Conservation (phyloP, 2,888 invertebrate genomes). For the Drosophila dives region DNA sequence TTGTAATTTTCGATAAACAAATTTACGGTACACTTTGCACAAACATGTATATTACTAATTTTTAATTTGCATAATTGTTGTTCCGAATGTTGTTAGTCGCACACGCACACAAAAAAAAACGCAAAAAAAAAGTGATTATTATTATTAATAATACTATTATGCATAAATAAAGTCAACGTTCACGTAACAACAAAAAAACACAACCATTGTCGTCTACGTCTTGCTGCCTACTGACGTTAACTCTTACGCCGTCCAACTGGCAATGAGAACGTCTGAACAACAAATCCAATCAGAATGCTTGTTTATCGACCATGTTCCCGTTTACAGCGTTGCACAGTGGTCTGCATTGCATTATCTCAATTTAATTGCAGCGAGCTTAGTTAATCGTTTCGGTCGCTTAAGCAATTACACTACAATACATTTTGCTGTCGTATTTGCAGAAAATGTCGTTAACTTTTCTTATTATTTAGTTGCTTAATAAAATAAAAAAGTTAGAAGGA, state of each 20-base stretch:
- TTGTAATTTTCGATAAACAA: slow-evolving; percentile 37
- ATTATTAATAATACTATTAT: slow-evolving; percentile 30
- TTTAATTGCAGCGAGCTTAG: not conserved
- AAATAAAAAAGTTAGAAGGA: not conserved
- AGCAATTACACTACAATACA: not conserved
- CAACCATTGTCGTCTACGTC: slow-evolving; percentile 82
- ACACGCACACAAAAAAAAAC: slow-evolving; percentile 54
- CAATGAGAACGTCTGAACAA: slow-evolving; percentile 64
- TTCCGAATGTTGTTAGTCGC: slow-evolving; percentile 45
- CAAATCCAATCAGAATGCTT: slow-evolving; percentile 58
- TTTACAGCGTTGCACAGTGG: slow-evolving; percentile 53
- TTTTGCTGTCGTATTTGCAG: not conserved
- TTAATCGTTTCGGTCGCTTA: not conserved
- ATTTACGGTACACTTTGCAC: slow-evolving; percentile 37
- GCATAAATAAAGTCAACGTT: slow-evolving; percentile 69
- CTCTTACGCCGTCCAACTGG: slow-evolving; percentile 61
- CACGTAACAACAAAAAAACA: slow-evolving; percentile 78
- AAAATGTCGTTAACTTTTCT: not conserved
- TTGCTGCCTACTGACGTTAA: slow-evolving; percentile 76
- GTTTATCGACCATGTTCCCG: slow-evolving; percentile 62
- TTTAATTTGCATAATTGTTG: slow-evolving; percentile 25
- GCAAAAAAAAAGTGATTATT: slow-evolving; percentile 48
- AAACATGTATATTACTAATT: slow-evolving; percentile 11
- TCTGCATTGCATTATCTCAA: slow-evolving; percentile 3
- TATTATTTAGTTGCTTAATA: not conserved